Conservation (phyloP, 2,888 invertebrate genomes). For the Rambutsinella grinnellia region DNA sequence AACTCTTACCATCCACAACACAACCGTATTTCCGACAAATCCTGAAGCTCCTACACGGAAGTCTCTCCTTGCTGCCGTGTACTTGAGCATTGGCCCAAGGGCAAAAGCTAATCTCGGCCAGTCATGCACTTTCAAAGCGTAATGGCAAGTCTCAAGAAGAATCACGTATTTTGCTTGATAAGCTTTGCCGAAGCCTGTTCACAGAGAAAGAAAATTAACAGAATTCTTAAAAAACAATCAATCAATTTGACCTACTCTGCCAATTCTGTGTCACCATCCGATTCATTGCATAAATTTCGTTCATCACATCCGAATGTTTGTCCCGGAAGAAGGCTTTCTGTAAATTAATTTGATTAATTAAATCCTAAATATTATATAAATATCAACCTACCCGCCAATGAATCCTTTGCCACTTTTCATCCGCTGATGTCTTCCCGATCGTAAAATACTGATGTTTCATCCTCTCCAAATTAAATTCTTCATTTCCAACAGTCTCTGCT, state of each 20-base stretch:
- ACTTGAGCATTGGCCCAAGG: slow-evolving; percentile 7
- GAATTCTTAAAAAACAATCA: neutral
- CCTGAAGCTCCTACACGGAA: neutral
- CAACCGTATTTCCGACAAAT: neutral
- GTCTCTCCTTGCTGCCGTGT: too few species aligned
- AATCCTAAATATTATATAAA: too few species aligned
- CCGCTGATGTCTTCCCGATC: too few species aligned
- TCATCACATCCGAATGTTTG: slow-evolving; percentile 4
- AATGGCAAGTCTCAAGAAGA: slow-evolving; percentile 33
- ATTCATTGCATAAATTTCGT: slow-evolving; percentile 25
- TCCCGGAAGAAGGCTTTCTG: neutral
- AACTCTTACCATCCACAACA: slow-evolving; percentile 14
- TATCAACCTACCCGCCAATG: too few species aligned
- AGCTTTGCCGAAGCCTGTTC: neutral
- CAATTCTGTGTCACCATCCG: slow-evolving; percentile 14
- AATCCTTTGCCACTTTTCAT: too few species aligned
- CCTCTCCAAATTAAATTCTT: too few species aligned
- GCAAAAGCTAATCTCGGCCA: slow-evolving; percentile 31
- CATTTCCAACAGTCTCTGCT: neutral
- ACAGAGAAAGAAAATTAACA: neutral
- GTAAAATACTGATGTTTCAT: too few species aligned
- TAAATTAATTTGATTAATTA: neutral
- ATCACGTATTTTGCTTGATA: slow-evolving; percentile 4
- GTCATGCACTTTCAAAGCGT: slow-evolving; percentile 49
- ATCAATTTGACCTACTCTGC: neutral